phyloP scores from a whole-genome alignment of 2,797 vertebrate genomes.

The Alfaro cultratus region DNA sequence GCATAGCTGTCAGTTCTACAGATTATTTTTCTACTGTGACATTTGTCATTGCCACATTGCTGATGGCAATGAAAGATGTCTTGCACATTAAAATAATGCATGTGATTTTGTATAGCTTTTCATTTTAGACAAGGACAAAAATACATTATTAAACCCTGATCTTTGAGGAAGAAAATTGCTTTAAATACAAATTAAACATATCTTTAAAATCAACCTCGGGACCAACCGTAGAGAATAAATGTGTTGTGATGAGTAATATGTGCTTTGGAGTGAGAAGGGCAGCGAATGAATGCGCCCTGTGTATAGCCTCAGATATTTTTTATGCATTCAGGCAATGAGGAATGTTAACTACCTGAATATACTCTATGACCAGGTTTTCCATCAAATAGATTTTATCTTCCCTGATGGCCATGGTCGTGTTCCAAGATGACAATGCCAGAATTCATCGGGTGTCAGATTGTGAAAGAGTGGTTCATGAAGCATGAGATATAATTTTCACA shows the following conservation, averaged over 20 bases:
- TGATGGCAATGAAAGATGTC: background rate
- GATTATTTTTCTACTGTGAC: background rate
- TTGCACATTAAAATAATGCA: background rate
- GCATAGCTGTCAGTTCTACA: background rate
- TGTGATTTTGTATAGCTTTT: background rate
- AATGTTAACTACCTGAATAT: background rate
- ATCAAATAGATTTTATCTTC: background rate
- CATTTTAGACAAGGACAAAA: background rate
- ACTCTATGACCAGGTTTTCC: conserved; percentile 6
- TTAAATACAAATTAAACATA: background rate
- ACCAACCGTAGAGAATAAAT: background rate
- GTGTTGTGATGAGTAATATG: background rate
- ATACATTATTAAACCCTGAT: background rate
- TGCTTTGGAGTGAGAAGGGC: background rate
- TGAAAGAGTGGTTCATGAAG: background rate
- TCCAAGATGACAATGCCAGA: background rate
- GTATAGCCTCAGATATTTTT: background rate
- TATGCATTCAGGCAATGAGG: conserved; percentile 1
- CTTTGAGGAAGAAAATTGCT: background rate
- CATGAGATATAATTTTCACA: conserved; percentile 1
- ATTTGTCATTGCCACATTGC: background rate
- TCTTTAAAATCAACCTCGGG: background rate
- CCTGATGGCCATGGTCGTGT: conserved; percentile 5
- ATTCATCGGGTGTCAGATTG: background rate
- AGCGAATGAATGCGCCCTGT: too few species aligned